Conservation (phyloP, 1,140 invertebrate genomes). For the Tetramorium simillimum region DNA sequence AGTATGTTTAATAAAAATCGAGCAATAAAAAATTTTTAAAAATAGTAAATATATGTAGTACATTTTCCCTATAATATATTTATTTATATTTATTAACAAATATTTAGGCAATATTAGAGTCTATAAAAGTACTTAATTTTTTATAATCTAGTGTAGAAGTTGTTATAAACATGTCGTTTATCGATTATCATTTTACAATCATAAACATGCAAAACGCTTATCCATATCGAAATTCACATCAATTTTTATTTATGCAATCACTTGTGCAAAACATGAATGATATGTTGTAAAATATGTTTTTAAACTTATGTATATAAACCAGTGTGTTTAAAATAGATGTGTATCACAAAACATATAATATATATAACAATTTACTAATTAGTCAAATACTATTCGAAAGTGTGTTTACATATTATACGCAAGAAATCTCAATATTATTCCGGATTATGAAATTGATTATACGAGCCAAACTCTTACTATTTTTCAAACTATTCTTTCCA, state of each 20-base stretch:
- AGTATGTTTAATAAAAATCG: not conserved
- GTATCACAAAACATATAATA: not conserved
- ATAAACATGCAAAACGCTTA: not conserved
- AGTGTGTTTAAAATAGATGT: not conserved
- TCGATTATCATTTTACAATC: not conserved
- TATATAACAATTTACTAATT: not conserved
- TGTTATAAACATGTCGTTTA: not conserved
- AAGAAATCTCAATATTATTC: constrained; percentile 17
- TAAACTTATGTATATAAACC: not conserved
- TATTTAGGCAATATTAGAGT: constrained; percentile 3
- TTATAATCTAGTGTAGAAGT: not conserved
- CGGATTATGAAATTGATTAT: constrained; percentile 9
- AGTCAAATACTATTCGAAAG: not conserved
- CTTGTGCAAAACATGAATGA: not conserved
- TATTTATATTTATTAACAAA: not conserved
- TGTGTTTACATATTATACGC: not conserved
- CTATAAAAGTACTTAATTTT: not conserved
- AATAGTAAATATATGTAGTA: not conserved
- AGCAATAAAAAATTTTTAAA: not conserved
- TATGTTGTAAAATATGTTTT: not conserved
- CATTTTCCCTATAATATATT: not conserved
- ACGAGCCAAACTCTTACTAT: not conserved
- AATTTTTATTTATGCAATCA: not conserved
- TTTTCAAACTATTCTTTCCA: constrained; percentile 27
- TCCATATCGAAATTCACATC: not conserved